Percentiles rank a stretch among this genome's conserved stretches.
Conservation (phyloP, 2,888 invertebrate species). For the Poecilobothrus nobilitatus region DNA sequence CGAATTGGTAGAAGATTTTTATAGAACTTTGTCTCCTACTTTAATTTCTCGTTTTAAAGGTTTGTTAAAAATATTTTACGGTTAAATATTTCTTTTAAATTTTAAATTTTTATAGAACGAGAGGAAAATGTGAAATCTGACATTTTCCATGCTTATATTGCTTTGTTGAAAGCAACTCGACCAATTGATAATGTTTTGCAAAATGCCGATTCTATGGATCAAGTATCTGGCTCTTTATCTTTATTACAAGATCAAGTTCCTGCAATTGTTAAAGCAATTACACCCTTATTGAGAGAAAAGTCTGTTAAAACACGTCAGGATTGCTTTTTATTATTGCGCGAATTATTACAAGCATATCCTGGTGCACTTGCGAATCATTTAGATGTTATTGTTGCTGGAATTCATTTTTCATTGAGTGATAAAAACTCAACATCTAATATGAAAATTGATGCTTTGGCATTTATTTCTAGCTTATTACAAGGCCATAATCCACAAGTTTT, state of each 20-base stretch:
- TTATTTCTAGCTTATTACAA: slow-evolving; percentile 51
- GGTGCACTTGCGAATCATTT: slow-evolving; percentile 81
- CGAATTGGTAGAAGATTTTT: slow-evolving; percentile 83
- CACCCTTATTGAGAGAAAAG: slow-evolving; percentile 76
- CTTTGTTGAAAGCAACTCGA: slow-evolving; percentile 81
- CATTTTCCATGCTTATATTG: slow-evolving; percentile 93
- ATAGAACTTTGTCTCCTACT: slow-evolving; percentile 79
- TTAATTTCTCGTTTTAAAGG: slow-evolving; percentile 89
- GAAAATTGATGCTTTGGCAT: slow-evolving; percentile 93
- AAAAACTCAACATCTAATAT: slow-evolving; percentile 93
- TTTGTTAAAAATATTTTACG: slow-evolving; percentile 32
- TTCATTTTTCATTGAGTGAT: slow-evolving; percentile 80
- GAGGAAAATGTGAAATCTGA: slow-evolving; percentile 99
- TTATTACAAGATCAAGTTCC: slow-evolving; percentile 56
- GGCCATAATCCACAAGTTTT: slow-evolving; percentile 52
- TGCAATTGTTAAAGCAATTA: slow-evolving; percentile 76
- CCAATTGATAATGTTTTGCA: slow-evolving; percentile 56
- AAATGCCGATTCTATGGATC: slow-evolving; percentile 64
- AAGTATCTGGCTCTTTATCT: slow-evolving; percentile 62
- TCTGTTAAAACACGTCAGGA: slow-evolving; percentile 84
- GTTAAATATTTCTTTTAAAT: slow-evolving; percentile 10
- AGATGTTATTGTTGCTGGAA: slow-evolving; percentile 76
- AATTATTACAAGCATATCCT: slow-evolving; percentile 80
- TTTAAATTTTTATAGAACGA: slow-evolving; percentile 58
- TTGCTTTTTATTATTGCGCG: slow-evolving; percentile 82